phyloP scores from a whole-genome alignment of 2,113 vertebrate genomes.

The Mustela lutreola region DNA sequence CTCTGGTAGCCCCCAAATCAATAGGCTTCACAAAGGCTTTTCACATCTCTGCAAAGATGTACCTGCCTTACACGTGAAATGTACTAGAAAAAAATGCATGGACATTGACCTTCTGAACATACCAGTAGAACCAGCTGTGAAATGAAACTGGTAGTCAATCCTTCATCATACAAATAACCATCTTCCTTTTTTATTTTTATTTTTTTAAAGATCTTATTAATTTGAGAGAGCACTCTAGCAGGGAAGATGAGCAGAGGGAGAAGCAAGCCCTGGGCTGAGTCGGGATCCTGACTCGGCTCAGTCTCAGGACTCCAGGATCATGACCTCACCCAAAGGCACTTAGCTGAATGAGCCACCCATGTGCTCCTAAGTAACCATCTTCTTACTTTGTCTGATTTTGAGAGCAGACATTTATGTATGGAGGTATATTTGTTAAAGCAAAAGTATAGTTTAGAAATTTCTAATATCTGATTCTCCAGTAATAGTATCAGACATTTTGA shows the following conservation, averaged over 20 bases:
- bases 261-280: no score
- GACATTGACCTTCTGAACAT: background rate
- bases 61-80: background rate
- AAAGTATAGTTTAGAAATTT: background rate
- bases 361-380: background rate
- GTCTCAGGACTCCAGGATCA: no score
- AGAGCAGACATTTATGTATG: background rate
- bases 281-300: no score
- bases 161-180: background rate
- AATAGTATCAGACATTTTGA: background rate
- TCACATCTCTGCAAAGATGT: background rate
- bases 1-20: background rate
- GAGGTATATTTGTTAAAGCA: background rate
- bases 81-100: background rate
- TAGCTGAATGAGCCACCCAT: no score
- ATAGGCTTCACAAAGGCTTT: background rate
- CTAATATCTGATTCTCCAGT: constrained; percentile 3
- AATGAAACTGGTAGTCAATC: background rate
- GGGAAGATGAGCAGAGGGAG: no score
- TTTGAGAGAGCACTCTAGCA: no score
- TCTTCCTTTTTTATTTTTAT: background rate
- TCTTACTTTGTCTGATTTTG: background rate
- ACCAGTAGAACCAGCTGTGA: background rate
- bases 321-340: no score
- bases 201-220: no score